Evolutionary conservation across 2,113 vertebrate species (phyloP).

Genomic region (Pollimyrus isidori): DNA sequence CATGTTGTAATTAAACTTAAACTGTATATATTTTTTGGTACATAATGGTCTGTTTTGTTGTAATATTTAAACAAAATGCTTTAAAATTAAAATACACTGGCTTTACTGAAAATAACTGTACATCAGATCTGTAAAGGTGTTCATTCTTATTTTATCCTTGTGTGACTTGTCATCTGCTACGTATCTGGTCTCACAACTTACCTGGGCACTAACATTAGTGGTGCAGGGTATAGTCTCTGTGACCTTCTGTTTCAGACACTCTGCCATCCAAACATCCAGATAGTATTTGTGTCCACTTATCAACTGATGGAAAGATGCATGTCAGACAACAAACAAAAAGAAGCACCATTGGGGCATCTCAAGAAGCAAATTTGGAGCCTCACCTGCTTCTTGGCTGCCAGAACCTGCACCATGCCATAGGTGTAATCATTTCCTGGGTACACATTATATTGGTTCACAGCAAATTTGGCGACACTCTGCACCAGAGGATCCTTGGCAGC

Average conservation of each 20-base stretch:
- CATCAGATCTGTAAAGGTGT: not conserved
- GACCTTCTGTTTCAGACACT: not conserved
- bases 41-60: not conserved
- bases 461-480: constrained; percentile 1
- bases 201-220: not conserved
- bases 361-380: not conserved
- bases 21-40: not conserved
- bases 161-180: not conserved
- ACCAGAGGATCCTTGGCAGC: not conserved
- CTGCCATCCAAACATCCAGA: constrained; percentile 11
- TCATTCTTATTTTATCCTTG: not conserved
- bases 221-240: not conserved
- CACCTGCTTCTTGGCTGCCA: constrained; percentile 4
- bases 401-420: not conserved
- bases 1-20: not conserved
- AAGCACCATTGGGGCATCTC: not conserved
- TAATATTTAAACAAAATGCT: not conserved
- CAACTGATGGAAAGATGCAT: not conserved
- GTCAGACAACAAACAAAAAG: not conserved
- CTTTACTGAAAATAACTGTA: not conserved
- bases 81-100: not conserved
- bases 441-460: constrained; percentile 2
- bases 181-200: not conserved
- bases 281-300: constrained; percentile 3
- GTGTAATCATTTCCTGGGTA: not conserved